These are phyloP conservation scores for Habrosyne pyritoides DNA, from an alignment of 2,888 invertebrate genomes.

Conservation along the genomic window DNA sequence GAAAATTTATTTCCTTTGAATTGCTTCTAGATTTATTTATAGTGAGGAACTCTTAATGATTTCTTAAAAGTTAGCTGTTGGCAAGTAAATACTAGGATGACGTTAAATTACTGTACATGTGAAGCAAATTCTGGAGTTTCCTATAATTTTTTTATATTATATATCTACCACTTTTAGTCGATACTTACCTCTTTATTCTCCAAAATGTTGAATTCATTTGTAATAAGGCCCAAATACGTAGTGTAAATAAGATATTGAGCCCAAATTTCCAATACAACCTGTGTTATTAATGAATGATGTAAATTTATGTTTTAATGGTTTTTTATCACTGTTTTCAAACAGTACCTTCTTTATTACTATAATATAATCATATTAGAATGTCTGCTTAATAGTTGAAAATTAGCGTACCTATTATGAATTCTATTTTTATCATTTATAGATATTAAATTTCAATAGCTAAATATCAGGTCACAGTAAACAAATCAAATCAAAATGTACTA, in stretches of 20 bases:
- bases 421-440: background rate
- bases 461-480: too few species aligned
- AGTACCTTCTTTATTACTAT: too few species aligned
- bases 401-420: too few species aligned
- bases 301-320: too few species aligned
- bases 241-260: too few species aligned
- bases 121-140: background rate
- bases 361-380: too few species aligned
- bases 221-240: background rate
- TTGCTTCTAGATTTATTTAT: background rate
- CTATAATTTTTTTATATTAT: background rate
- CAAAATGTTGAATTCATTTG: background rate
- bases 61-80: background rate
- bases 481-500: background rate
- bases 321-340: too few species aligned
- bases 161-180: background rate
- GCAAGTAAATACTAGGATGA: background rate
- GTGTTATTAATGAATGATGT: too few species aligned
- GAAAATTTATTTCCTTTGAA: background rate
- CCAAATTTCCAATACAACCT: too few species aligned
- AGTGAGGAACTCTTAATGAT: background rate
- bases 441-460: background rate
- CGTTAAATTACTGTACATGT: background rate
- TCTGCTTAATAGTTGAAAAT: too few species aligned
- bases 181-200: background rate